Base-by-base conservation (phyloP, 2,113 vertebrate genomes). In the Serinus canaria region DNA sequence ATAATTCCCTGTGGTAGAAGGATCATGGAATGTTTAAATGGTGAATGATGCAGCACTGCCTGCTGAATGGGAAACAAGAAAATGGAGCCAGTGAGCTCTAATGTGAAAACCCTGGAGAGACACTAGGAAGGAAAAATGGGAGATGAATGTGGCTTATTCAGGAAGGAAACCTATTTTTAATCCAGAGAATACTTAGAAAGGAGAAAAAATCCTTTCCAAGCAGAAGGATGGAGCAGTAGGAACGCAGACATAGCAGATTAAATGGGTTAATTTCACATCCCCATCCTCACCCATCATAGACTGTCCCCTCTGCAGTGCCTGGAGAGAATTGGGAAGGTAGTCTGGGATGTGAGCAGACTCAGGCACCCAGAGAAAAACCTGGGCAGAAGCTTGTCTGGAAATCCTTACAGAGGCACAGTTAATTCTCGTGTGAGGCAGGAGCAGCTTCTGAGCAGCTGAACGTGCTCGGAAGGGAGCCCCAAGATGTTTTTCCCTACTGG, bases 401-500 rank as follows among this genome's bases (percentile, higher is more conserved):
- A 83, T 7, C 59, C 55, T 70, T 15, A 0, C 0, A 2, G 75
- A 83, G 21, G 33, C 91, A 63, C 60, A 13, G 82, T 41, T 83
- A 25, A 63, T 81, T 35, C 59, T 31, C 13, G 13, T 59, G 55
- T 25, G 78, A 87, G 81, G 58, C 84, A 8, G 91, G 80, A 94
- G 66, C 74, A 53, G 70, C 53, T 73, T 24, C 10, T 13, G 73
- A 94, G 87, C 73, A 87, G 91, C 83, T 53, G 19, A 90, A 58
- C 22, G 56, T 0, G 0, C 87, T 94, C 15, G 0, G 50, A 70
- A 95, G 82, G 84, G 81, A 96, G 93, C 91, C 87, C 93, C 84
- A 91, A 97, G 94, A 97, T 12, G 82, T 95, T 95, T 95, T 82
- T 88, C 82, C 84, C 59, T 33, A 14, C 72, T 92, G 90, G 70